Conservation (phyloP, 1,140 invertebrate species). For the Microplitis mediator region DNA sequence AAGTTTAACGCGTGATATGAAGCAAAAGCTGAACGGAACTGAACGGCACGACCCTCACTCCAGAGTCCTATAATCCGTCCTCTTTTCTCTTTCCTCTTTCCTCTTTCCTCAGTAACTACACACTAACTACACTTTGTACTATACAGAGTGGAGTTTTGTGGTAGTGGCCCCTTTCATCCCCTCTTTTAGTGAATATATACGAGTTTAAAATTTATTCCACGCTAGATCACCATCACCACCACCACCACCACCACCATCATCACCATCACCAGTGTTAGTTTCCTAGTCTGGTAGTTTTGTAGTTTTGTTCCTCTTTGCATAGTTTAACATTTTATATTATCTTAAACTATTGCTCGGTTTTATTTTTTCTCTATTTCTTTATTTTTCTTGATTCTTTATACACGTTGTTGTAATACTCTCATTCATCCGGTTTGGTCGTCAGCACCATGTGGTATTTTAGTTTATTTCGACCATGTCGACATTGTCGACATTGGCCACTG, state of each 20-base stretch:
- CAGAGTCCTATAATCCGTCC: neutral
- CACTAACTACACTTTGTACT: too few relatives aligned
- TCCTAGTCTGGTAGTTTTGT: too few relatives aligned
- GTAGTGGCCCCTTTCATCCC: constrained; percentile 10
- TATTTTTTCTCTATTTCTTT: neutral
- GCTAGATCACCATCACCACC: neutral
- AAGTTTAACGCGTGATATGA: neutral
- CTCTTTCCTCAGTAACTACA: too few relatives aligned
- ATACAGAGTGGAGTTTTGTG: too few relatives aligned
- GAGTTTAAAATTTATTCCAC: neutral
- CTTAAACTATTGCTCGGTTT: too few relatives aligned
- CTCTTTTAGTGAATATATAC: neutral
- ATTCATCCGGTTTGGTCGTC: too few relatives aligned
- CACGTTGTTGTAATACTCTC: neutral
- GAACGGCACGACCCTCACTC: constrained; percentile 23
- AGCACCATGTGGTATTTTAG: too few relatives aligned
- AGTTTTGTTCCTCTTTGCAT: constrained; percentile 2
- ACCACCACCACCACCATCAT: neutral
- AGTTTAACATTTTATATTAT: neutral
- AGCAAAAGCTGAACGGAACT: constrained; percentile 25
- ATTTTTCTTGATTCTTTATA: neutral
- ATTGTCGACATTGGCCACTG: too few relatives aligned
- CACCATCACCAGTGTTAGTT: too few relatives aligned
- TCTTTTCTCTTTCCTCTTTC: neutral
- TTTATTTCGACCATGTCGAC: too few relatives aligned